phyloP scores from a whole-genome alignment of 2,888 invertebrate genomes.

The Dendrolimus pini region DNA sequence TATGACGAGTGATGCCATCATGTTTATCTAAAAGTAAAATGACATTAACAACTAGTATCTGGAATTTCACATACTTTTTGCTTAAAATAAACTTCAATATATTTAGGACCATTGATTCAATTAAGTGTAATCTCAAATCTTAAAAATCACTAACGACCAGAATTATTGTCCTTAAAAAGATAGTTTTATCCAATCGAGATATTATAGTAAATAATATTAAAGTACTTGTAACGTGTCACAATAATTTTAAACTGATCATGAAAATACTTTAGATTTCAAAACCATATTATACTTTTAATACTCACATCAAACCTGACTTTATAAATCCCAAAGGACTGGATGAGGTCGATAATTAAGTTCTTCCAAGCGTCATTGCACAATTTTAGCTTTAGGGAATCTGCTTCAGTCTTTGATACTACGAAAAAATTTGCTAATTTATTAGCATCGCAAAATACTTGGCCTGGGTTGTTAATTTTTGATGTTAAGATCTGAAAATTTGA shows the following conservation, averaged over 20 bases:
- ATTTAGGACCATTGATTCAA: too few relatives aligned
- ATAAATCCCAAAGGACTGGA: conserved; percentile 53
- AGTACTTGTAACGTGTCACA: too few relatives aligned
- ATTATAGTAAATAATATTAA: too few relatives aligned
- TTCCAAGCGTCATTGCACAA: conserved; percentile 58
- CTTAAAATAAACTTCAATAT: too few relatives aligned
- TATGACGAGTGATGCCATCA: conserved; percentile 60
- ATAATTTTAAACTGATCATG: background rate
- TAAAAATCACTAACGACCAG: too few relatives aligned
- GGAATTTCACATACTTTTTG: too few relatives aligned
- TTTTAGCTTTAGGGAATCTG: conserved; percentile 32
- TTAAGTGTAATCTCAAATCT: too few relatives aligned
- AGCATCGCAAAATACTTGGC: conserved; percentile 60
- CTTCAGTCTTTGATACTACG: conserved; percentile 35
- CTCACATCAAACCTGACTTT: conserved; percentile 60
- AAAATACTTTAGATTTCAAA: background rate
- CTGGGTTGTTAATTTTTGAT: conserved; percentile 48
- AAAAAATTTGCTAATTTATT: conserved; percentile 50
- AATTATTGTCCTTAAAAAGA: too few relatives aligned
- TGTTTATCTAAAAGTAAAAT: conserved; percentile 48
- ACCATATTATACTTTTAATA: conserved; percentile 5
- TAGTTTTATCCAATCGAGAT: too few relatives aligned
- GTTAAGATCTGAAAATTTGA: conserved; percentile 46
- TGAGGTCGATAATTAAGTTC: conserved; percentile 49
- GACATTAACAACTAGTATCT: too few relatives aligned